Evolutionary conservation across 2,113 vertebrate genomes (phyloP), one percentile per base, ranked within the genome.

Genomic region (Scortum barcoo): DNA sequence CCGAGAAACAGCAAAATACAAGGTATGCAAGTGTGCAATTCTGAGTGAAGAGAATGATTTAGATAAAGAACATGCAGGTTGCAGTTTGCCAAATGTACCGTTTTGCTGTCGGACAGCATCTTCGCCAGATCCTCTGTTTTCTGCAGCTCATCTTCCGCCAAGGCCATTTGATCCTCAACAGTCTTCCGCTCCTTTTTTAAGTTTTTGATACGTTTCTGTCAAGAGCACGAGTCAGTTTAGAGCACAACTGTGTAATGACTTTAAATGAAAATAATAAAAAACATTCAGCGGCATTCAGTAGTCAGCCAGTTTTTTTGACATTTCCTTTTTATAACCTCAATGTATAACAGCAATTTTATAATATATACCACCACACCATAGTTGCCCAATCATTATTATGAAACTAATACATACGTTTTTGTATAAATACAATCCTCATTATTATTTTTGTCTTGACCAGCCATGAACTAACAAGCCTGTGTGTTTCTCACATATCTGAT

Each of bases 81-180:
- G 2, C 12, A 0, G 17, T 66, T 62, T 48, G 16, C 17, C 7
- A 62, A 75, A 48, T 38, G 20, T 96, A 98, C 98, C 96, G 91
- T 96, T 94, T 97, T 97, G 86, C 94, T 97, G 77, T 95, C 93
- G 2, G 86, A 86, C 71, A 99, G 85, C 86, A 89, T 93, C 61
- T 95, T 90, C 42, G 96, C 80, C 42, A 92, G 70, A 30, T 92
- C 86, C 22, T 93, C 92, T 1, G 96, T 95, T 80, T 96, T 95
- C 1, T 86, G 85, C 69, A 99, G 88, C 56, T 97, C 95, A 14
- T 93, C 72, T 22, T 93, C 90, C 1, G 97, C 96, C n/a, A 93
- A 80, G 53, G 50, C 81, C 38, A 99, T 93, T 86, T 94, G 90
- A 74, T 69, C 89, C 63, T 83, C 72, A 30, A 99, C 93, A 0